These are phyloP conservation scores for Rhinatrema bivittatum DNA, from an alignment of 2,797 vertebrate genomes.

Conservation along the genomic window DNA sequence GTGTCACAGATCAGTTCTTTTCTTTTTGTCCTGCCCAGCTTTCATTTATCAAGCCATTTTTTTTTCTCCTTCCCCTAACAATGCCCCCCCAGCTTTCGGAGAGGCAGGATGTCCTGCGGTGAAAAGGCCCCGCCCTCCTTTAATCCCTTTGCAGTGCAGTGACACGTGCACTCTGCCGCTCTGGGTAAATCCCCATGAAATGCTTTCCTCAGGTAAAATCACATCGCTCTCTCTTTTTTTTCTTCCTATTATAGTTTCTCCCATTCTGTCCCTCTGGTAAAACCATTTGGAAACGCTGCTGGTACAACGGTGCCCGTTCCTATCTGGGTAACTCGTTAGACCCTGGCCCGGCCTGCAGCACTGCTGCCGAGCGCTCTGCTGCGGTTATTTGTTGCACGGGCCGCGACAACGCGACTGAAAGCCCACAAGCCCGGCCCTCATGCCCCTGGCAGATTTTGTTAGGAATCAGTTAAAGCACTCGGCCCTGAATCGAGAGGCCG, in stretches of 20 bases:
- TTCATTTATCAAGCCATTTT: conserved; percentile 17
- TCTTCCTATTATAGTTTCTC: too few species aligned
- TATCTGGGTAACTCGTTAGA: too few species aligned
- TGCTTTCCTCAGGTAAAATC: not conserved
- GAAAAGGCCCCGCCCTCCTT: conserved; percentile 31
- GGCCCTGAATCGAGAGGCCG: too few species aligned
- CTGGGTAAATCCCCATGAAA: conserved; percentile 24
- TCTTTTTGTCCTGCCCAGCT: conserved; percentile 3
- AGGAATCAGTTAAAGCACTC: too few species aligned
- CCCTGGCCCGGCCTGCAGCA: too few species aligned
- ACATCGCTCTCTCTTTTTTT: not conserved
- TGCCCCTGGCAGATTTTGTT: too few species aligned
- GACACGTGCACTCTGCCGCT: conserved; percentile 30
- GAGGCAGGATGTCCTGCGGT: conserved; percentile 33
- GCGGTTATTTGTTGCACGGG: too few species aligned
- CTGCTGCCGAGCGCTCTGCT: too few species aligned
- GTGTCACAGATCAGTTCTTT: not conserved
- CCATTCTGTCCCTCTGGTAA: not conserved
- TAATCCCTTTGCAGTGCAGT: conserved; percentile 18
- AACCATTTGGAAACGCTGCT: too few species aligned
- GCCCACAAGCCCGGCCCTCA: too few species aligned
- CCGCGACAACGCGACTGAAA: too few species aligned
- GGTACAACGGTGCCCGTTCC: too few species aligned
- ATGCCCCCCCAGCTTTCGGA: conserved; percentile 23
- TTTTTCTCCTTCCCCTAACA: conserved; percentile 36